Conservation (phyloP, 2,888 invertebrate species). For the Hypsopygia costalis region DNA sequence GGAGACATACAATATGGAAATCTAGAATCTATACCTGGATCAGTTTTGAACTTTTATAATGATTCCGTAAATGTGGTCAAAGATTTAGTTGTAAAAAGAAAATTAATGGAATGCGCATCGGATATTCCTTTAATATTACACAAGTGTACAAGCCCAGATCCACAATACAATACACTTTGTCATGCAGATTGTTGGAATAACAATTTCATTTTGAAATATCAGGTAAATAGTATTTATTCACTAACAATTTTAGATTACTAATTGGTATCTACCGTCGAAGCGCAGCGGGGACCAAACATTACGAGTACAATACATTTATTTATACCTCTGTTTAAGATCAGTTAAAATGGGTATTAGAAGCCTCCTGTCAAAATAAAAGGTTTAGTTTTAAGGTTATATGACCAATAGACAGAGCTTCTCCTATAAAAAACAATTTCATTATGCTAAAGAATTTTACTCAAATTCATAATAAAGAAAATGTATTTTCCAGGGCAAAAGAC, state of each 20-base stretch:
- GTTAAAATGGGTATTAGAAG: too few relatives aligned
- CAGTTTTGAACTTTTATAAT: constrained; percentile 44
- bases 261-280: too few relatives aligned
- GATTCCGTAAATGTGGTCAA: constrained; percentile 45
- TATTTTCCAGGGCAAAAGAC: constrained; percentile 37
- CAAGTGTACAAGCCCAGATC: constrained; percentile 38
- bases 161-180: constrained; percentile 43
- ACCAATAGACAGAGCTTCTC: too few relatives aligned
- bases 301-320: too few relatives aligned
- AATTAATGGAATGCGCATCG: constrained; percentile 36
- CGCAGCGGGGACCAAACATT: too few relatives aligned
- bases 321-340: too few relatives aligned
- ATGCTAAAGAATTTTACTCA: too few relatives aligned
- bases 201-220: constrained; percentile 49
- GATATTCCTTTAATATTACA: constrained; percentile 41
- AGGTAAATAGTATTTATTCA: constrained; percentile 30
- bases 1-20: constrained; percentile 52
- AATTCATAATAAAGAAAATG: not conserved
- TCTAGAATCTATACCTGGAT: constrained; percentile 35
- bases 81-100: constrained; percentile 34
- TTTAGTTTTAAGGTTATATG: too few relatives aligned
- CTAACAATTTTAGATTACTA: too few relatives aligned
- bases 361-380: too few relatives aligned
- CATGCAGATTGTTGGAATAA: constrained; percentile 66
- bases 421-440: too few relatives aligned